Evolutionary conservation across 2,888 invertebrate species (phyloP), one percentile per base, ranked within the genome.

Genomic region (Dolichopus griseipennis): DNA sequence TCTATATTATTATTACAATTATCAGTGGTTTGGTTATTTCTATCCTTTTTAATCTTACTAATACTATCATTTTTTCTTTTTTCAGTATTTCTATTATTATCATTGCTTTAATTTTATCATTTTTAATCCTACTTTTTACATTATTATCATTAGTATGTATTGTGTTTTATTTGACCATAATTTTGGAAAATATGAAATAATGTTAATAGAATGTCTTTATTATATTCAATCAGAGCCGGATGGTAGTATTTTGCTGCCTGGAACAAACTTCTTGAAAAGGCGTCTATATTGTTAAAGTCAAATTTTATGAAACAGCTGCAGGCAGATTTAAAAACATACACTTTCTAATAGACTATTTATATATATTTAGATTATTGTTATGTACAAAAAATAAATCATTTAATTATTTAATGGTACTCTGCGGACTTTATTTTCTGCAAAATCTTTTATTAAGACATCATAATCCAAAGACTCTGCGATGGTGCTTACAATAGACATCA

Each of bases 381-480:
- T 62, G 62, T 62, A 62, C 62, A 62, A 21, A 62, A 62, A 62
- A 62, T 62, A 62, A 62, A 62, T 62, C 3, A 62, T 62, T 62
- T 62, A 62, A 21, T 62, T 62, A 62, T 21, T 62, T 62, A 62
- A 62, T 62, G 62, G 62, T 22, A 62, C 62, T 22, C 62, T 62
- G 7, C 63, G 63, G 63, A 63, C 63, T 27, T 63, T 63, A 63
- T 22, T 63, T 63, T 63, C 63, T 63, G 27, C 63, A 63, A 63
- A 63, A 63, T 63, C 63, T 63, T 63, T 63, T 63, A 63, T 63
- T 63, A 63, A 27, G 27, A 27, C 63, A 21, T 63, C 63, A 63
- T 63, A 63, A 63, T 63, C 63, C 63, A 63, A 63, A 63, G 63
- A 63, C 27, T 62, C 62, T 22, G 21, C 63, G 63, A 63, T 63